Conservation (phyloP, 2,888 invertebrate species). For the Blastobasis lacticolella region DNA sequence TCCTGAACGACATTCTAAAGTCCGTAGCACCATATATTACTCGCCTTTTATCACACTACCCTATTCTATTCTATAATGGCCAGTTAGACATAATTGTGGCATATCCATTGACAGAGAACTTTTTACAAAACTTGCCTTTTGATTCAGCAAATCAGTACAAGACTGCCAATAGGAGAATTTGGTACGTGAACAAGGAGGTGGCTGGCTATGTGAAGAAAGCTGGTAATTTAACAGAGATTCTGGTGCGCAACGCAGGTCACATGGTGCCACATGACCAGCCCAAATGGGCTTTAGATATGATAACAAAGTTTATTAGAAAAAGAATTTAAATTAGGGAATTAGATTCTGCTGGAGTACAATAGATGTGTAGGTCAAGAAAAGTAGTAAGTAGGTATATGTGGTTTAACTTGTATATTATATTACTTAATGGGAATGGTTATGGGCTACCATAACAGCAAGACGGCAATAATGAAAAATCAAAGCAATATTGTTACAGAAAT, state of each 20-base stretch:
- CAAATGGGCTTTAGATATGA: constrained; percentile 71
- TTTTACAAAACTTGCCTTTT: constrained; percentile 81
- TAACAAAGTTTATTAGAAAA: constrained; percentile 61
- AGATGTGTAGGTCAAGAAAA: too few relatives aligned
- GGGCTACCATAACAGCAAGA: too few relatives aligned
- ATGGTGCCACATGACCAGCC: constrained; percentile 79
- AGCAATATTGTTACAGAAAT: too few relatives aligned
- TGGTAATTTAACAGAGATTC: constrained; percentile 80
- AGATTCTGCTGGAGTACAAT: too few relatives aligned
- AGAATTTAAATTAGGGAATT: too few relatives aligned
- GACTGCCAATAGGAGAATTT: constrained; percentile 74
- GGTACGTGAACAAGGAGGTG: constrained; percentile 78
- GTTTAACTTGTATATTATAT: too few relatives aligned
- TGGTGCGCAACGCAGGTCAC: constrained; percentile 86
- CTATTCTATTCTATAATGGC: constrained; percentile 77
- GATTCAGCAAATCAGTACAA: constrained; percentile 75
- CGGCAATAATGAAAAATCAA: too few relatives aligned
- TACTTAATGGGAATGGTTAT: too few relatives aligned
- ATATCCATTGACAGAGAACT: constrained; percentile 74
- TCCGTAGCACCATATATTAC: constrained; percentile 67
- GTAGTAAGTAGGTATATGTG: too few relatives aligned
- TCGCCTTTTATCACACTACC: constrained; percentile 60
- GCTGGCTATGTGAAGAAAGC: constrained; percentile 84
- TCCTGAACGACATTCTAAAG: constrained; percentile 73
- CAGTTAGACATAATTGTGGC: constrained; percentile 80